Base-by-base conservation (phyloP, 1,140 invertebrate species). In the Neelides sp. region DNA sequence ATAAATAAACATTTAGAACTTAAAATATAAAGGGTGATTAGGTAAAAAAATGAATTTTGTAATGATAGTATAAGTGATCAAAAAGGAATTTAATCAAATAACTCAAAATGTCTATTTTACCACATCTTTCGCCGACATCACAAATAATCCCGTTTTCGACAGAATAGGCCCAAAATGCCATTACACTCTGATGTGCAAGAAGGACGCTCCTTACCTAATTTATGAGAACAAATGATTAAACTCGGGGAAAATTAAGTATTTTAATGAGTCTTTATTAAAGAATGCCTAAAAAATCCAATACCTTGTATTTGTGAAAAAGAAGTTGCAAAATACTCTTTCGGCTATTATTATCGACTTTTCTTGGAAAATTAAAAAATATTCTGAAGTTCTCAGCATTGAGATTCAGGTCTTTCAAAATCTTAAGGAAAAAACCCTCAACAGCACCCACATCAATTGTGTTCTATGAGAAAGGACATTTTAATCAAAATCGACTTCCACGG, bases 141-240 rank as follows among this genome's bases (percentile, higher is more conserved):
- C 78, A 75, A 35, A 80, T 71, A 48, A 80, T 72, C 34, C 78
- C 78, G 17, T 76, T 76, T 3, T 73, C 74, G 3, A 75, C 68
- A 40, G 75, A 75, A 62, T 80, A 79, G 3, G 76, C 73, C 63
- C 76, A 78, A 2, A 80, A 67, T 27, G 76, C 68, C 36, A 77
- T 62, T n/a, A 76, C 67, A 39, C 75, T 68, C 63, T 80, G 78
- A 78, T 72, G 59, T 70, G 74, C 8, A 73, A 72, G 12, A 67
- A 70, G 60, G 65, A 62, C 36, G 72, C 71, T 52, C 62, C 61
- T 52, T 66, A 69, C 44, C 54, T 52, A 30, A 19, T 51, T 51
- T 19, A 34, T 23, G 46, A 39, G 12, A 40, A 17, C 26, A 50
- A 27, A 45, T 30, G 23, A 43, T 23, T 4, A 43, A 20, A 20